These are phyloP conservation scores for Cosmia pyralina DNA, from an alignment of 2,888 invertebrate genomes.

Conservation along the genomic window DNA sequence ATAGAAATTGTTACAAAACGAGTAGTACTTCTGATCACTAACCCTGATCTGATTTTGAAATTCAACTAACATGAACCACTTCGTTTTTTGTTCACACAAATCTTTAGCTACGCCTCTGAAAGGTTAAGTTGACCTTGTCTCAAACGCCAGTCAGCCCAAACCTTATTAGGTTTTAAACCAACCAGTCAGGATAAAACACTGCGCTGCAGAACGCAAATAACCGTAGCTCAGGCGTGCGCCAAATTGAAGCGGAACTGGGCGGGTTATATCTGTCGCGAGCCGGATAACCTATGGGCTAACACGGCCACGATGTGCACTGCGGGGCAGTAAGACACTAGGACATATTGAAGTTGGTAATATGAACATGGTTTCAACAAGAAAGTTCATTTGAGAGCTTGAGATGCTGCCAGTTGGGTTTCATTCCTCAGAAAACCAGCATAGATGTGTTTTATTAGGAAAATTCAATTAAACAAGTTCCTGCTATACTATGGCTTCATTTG, in stretches of 20 bases:
- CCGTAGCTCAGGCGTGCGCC: constrained; percentile 30
- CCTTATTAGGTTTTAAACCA: constrained; percentile 18
- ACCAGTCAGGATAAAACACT: constrained; percentile 34
- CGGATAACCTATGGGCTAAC: constrained; percentile 48
- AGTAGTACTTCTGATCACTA: neutral
- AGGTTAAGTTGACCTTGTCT: neutral
- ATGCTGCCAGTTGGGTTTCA: no score
- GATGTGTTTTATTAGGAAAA: neutral
- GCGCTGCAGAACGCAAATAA: constrained; percentile 48
- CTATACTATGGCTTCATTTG: neutral
- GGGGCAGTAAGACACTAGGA: constrained; percentile 14
- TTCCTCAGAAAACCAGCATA: neutral
- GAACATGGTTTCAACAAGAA: constrained; percentile 18
- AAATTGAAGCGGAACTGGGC: constrained; percentile 57
- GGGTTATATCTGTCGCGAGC: constrained; percentile 40
- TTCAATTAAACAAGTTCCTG: no score
- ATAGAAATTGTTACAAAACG: neutral
- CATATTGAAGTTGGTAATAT: neutral
- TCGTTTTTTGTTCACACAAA: neutral
- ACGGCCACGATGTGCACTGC: constrained; percentile 21
- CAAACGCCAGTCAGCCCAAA: constrained; percentile 5
- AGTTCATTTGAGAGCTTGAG: neutral
- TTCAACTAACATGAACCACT: neutral
- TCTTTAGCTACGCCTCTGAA: neutral
- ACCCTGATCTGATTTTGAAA: neutral